Conservation (phyloP, 2,797 vertebrate genomes). For the Poecilia velifera region DNA sequence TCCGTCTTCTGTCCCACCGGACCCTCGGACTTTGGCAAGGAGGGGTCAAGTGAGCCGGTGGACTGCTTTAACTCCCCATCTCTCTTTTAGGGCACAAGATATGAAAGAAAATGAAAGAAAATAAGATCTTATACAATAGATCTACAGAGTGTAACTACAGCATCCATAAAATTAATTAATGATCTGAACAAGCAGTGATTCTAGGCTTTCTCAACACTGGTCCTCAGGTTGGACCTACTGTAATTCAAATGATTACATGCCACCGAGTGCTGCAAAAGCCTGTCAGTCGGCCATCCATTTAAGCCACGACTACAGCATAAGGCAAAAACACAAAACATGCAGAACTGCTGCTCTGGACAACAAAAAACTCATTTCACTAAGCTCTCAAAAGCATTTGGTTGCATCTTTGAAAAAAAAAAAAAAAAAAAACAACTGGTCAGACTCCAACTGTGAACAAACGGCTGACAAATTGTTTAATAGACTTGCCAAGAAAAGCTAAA, state of each 20-base stretch:
- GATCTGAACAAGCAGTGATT: not conserved
- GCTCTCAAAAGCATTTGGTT: not conserved
- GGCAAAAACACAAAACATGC: not conserved
- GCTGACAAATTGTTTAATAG: not conserved
- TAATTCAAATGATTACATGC: not conserved
- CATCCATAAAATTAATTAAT: not conserved
- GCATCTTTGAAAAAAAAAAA: not conserved
- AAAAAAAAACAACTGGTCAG: not conserved
- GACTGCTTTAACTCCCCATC: constrained; percentile 72
- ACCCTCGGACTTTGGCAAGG: constrained; percentile 51
- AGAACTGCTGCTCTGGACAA: not conserved
- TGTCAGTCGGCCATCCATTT: not conserved
- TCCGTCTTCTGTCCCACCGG: constrained; percentile 47
- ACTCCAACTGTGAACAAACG: not conserved
- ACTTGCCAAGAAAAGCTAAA: not conserved
- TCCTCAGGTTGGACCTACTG: not conserved
- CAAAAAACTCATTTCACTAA: not conserved
- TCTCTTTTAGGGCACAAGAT: constrained; percentile 67
- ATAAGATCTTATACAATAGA: not conserved
- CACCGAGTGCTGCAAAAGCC: not conserved
- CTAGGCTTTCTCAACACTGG: not conserved
- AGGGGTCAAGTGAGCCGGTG: constrained; percentile 59
- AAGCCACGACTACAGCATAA: not conserved
- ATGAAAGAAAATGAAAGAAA: constrained; percentile 46
- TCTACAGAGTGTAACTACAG: not conserved